These are phyloP conservation scores for Plodia interpunctella DNA, from an alignment of 1,140 invertebrate species.

Conservation along the genomic window DNA sequence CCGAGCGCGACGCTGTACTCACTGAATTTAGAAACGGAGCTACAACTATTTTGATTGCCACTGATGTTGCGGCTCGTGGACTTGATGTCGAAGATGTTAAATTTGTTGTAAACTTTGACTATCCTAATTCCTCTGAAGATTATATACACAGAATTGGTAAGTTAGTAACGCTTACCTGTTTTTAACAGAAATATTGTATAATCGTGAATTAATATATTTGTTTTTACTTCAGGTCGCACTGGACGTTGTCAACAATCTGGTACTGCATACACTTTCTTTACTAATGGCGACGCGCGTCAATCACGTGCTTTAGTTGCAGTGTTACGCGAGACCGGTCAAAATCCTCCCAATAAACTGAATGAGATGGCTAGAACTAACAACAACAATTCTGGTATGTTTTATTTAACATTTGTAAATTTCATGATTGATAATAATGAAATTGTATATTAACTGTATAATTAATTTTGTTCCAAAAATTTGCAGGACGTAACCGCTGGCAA, in stretches of 20 bases:
- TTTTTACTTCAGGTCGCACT: slow-evolving; percentile 82
- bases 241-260: slow-evolving; percentile 95
- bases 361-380: slow-evolving; percentile 69
- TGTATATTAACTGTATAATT: too few species aligned
- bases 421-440: too few species aligned
- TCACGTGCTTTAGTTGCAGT: slow-evolving; percentile 94
- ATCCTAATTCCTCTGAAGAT: slow-evolving; percentile 98
- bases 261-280: slow-evolving; percentile 99
- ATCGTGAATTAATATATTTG: not conserved
- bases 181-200: too few species aligned
- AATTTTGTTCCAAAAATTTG: not conserved
- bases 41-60: slow-evolving; percentile 97
- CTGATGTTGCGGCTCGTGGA: slow-evolving; percentile 98
- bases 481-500: slow-evolving; percentile 75
- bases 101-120: slow-evolving; percentile 99
- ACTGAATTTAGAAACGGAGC: slow-evolving; percentile 95
- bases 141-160: slow-evolving; percentile 98
- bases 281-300: slow-evolving; percentile 91
- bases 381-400: slow-evolving; percentile 49
- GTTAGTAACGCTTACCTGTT: slow-evolving; percentile 24
- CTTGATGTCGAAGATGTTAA: slow-evolving; percentile 99
- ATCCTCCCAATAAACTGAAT: slow-evolving; percentile 82
- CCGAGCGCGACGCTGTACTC: slow-evolving; percentile 94
- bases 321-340: slow-evolving; percentile 94
- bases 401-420: not conserved